A percentile compares a stretch with the other conserved stretches of the same genome.
These are phyloP conservation scores for Vimba vimba DNA, from an alignment of 2,113 vertebrate genomes.

Conservation along the genomic window DNA sequence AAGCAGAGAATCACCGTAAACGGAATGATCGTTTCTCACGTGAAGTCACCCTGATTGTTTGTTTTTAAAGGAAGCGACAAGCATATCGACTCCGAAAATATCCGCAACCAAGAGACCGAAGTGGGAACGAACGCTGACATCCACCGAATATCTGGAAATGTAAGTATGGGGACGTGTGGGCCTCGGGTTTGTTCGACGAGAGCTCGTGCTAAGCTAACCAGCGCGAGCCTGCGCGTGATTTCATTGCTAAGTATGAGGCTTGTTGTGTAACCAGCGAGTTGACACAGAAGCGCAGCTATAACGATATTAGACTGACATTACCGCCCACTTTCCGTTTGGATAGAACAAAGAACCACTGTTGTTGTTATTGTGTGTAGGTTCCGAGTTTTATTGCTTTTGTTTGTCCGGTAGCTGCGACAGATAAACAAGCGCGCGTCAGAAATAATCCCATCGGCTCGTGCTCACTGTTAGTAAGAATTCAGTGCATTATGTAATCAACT, in stretches of 20 bases:
- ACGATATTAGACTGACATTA: slow-evolving; percentile 19
- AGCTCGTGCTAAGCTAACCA: slow-evolving; percentile 39
- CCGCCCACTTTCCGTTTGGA: not conserved
- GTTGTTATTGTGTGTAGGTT: not conserved
- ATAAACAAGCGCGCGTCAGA: slow-evolving; percentile 48
- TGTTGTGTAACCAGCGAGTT: slow-evolving; percentile 49
- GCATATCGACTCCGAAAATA: slow-evolving; percentile 32
- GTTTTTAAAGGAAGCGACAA: slow-evolving; percentile 58
- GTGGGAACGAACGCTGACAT: slow-evolving; percentile 31
- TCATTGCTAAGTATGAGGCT: slow-evolving; percentile 32
- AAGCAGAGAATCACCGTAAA: slow-evolving; percentile 78
- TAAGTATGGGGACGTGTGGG: slow-evolving; percentile 56
- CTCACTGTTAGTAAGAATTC: slow-evolving; percentile 36
- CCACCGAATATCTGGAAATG: slow-evolving; percentile 48
- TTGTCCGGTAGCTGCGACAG: slow-evolving; percentile 26
- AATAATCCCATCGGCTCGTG: slow-evolving; percentile 47
- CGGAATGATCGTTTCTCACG: slow-evolving; percentile 79
- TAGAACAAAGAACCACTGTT: not conserved
- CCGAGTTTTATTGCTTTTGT: slow-evolving; percentile 16
- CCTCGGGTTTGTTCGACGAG: slow-evolving; percentile 34
- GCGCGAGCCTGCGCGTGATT: slow-evolving; percentile 26
- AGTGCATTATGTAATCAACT: slow-evolving; percentile 35
- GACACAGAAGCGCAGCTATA: slow-evolving; percentile 10
- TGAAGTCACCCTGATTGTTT: slow-evolving; percentile 73
- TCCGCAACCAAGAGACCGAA: slow-evolving; percentile 21